Percentiles rank a stretch among this genome's conserved stretches.
phyloP scores from a whole-genome alignment of 1,140 invertebrate genomes.

The Drosophila tropicalis region DNA sequence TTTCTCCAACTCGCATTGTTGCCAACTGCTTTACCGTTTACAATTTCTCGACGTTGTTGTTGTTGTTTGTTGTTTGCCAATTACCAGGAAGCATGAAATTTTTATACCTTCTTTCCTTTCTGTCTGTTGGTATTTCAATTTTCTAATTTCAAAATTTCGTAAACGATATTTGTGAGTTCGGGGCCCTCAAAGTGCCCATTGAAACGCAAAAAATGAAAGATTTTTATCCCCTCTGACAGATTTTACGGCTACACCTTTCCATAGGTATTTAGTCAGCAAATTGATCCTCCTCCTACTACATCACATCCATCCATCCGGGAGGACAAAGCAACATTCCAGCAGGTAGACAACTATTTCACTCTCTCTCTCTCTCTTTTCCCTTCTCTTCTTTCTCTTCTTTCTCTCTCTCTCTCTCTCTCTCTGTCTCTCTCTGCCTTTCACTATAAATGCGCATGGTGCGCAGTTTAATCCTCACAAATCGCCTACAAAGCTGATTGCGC shows the following conservation, averaged over 20 bases:
- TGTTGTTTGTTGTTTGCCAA: constrained; percentile 58
- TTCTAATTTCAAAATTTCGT: constrained; percentile 66
- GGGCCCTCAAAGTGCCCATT: constrained; percentile 66
- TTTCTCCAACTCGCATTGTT: constrained; percentile 48
- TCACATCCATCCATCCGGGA: not conserved
- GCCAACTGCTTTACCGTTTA: constrained; percentile 41
- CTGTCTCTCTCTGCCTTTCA: not conserved
- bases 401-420: not conserved
- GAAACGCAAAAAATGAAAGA: constrained; percentile 78
- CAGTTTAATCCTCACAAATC: constrained; percentile 81
- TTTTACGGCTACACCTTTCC: constrained; percentile 78
- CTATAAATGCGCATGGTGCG: constrained; percentile 43
- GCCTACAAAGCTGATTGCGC: constrained; percentile 81
- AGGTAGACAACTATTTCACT: constrained; percentile 63
- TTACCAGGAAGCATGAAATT: constrained; percentile 79
- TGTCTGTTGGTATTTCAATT: constrained; percentile 57
- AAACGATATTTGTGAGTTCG: constrained; percentile 23
- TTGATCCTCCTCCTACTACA: constrained; percentile 72
- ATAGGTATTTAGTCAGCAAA: constrained; percentile 78
- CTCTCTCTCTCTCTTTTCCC: not conserved
- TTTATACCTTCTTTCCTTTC: constrained; percentile 35
- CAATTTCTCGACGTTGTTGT: constrained; percentile 1
- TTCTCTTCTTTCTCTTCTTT: no score
- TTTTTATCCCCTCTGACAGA: constrained; percentile 64
- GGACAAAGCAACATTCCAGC: constrained; percentile 31